These are phyloP conservation scores for Megamerina dolium DNA, from an alignment of 2,888 invertebrate genomes.

Conservation along the genomic window DNA sequence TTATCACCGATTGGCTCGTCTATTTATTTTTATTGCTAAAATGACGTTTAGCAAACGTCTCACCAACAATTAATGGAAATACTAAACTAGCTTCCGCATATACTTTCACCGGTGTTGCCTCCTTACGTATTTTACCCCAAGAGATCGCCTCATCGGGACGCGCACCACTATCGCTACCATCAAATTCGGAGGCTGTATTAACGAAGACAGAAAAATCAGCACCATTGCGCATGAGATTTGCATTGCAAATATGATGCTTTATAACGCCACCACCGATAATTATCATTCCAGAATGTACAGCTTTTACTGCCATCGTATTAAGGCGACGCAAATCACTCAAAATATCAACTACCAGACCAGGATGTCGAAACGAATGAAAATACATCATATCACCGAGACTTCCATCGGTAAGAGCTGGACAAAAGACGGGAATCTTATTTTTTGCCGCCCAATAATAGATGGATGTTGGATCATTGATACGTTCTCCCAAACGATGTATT, in stretches of 20 bases:
- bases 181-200: slow-evolving; percentile 93
- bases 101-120: slow-evolving; percentile 84
- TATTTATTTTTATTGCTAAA: slow-evolving; percentile 23
- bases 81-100: slow-evolving; percentile 91
- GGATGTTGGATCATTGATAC: slow-evolving; percentile 83
- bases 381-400: slow-evolving; percentile 99
- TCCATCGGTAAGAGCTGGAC: slow-evolving; percentile 97
- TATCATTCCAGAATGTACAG: slow-evolving; percentile 90
- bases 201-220: slow-evolving; percentile 93
- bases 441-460: slow-evolving; percentile 96
- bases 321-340: slow-evolving; percentile 82
- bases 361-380: slow-evolving; percentile 90
- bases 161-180: slow-evolving; percentile 97
- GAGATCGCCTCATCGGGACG: slow-evolving; percentile 97
- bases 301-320: slow-evolving; percentile 91
- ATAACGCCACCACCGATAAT: slow-evolving; percentile 93
- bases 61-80: slow-evolving; percentile 89
- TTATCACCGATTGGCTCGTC: too few species aligned
- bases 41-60: slow-evolving; percentile 84
- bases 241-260: slow-evolving; percentile 99
- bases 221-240: slow-evolving; percentile 98
- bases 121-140: slow-evolving; percentile 94
- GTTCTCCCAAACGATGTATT: slow-evolving; percentile 73
- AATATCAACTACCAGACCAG: slow-evolving; percentile 90
- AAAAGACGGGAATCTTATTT: slow-evolving; percentile 95